Evolutionary conservation across 2,797 vertebrate species (phyloP).

Genomic region (Linurgus olivaceus): DNA sequence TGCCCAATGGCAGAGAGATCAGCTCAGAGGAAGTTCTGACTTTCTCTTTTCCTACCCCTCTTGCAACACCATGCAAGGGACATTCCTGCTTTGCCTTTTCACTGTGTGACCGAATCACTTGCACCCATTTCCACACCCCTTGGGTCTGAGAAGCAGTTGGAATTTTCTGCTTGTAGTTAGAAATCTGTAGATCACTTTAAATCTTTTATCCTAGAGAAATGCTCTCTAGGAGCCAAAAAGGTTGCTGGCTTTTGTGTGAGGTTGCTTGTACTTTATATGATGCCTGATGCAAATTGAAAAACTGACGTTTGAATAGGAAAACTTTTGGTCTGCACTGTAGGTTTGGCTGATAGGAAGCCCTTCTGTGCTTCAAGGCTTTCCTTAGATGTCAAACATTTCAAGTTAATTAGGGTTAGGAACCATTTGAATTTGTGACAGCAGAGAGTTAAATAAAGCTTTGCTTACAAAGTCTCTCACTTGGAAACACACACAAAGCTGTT

Average conservation of each 20-base stretch:
- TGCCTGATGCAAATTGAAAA: not conserved
- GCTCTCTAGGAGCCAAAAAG: not conserved
- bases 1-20: not conserved
- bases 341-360: not conserved
- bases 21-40: not conserved
- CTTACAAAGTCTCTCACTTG: slow-evolving; percentile 26
- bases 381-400: slow-evolving; percentile 37
- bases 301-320: not conserved
- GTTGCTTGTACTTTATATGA: not conserved
- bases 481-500: slow-evolving; percentile 19
- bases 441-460: slow-evolving; percentile 49
- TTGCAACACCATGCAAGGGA: not conserved
- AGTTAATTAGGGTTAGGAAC: slow-evolving; percentile 46
- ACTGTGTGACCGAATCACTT: fast-evolving
- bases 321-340: not conserved
- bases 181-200: not conserved
- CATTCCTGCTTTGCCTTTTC: not conserved
- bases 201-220: not conserved
- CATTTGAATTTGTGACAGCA: slow-evolving; percentile 1
- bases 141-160: not conserved
- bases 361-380: slow-evolving; percentile 10
- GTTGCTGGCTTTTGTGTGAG: not conserved
- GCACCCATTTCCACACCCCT: not conserved
- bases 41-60: not conserved
- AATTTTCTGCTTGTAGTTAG: not conserved